Conservation (phyloP, 2,888 invertebrate species). For the Lasiommata megera region DNA sequence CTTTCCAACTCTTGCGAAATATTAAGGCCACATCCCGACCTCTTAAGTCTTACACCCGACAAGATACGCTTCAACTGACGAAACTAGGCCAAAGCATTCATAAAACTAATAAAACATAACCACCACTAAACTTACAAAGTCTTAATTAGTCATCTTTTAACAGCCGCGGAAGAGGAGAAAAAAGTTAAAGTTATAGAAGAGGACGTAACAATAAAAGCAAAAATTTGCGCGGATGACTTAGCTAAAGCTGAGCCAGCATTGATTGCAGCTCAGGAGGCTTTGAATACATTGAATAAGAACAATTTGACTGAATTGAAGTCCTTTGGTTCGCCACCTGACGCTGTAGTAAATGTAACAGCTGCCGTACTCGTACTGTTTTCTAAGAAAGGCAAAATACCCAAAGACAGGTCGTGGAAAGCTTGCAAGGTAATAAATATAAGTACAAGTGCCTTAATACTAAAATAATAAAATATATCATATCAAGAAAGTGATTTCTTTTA, state of each 20-base stretch:
- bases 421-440: constrained; percentile 81
- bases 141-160: not conserved
- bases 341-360: constrained; percentile 92
- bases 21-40: no score
- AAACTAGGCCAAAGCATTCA: no score
- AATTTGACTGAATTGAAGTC: constrained; percentile 97
- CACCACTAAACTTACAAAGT: no score
- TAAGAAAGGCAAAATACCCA: constrained; percentile 91
- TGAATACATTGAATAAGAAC: constrained; percentile 95
- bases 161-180: constrained; percentile 91
- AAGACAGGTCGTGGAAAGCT: constrained; percentile 96
- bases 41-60: no score
- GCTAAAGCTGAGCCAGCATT: constrained; percentile 95
- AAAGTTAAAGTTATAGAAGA: constrained; percentile 95
- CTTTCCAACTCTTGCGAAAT: no score
- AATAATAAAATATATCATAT: no score
- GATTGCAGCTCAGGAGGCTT: constrained; percentile 92
- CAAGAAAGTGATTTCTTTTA: no score
- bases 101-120: no score
- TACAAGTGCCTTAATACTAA: no score
- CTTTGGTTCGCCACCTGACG: constrained; percentile 94
- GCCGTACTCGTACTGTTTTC: constrained; percentile 94
- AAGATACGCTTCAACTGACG: no score
- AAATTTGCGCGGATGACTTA: constrained; percentile 93
- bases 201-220: constrained; percentile 91